Evolutionary conservation across 2,113 vertebrate species (phyloP).

Genomic region (Aldabrachelys gigantea): DNA sequence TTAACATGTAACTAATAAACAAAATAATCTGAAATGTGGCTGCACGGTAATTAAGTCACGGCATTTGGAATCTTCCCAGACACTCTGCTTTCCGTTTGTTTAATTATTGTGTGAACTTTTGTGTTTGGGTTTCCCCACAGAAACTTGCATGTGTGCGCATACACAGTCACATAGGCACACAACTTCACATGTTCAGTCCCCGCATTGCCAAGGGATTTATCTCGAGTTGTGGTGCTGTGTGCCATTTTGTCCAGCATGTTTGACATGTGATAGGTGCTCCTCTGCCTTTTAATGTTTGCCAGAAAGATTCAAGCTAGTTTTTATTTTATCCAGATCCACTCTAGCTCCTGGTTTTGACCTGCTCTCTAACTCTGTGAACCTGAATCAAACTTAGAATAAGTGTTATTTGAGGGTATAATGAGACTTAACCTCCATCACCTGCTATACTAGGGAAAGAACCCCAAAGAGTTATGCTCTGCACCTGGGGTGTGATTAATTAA

Average conservation of each 20-base stretch:
- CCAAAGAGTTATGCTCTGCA: background rate
- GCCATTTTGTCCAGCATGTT: background rate
- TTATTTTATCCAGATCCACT: background rate
- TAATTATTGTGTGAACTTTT: slow-evolving; percentile 52
- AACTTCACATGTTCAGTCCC: background rate
- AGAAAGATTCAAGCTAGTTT: background rate
- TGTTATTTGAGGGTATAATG: background rate
- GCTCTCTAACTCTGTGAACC: background rate
- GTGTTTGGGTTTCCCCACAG: background rate
- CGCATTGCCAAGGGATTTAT: background rate
- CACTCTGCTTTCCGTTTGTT: slow-evolving; percentile 34
- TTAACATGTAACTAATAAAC: slow-evolving; percentile 48
- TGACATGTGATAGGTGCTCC: background rate
- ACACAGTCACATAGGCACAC: background rate
- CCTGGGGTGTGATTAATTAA: background rate
- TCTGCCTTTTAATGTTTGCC: no score
- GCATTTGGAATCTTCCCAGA: slow-evolving; percentile 58
- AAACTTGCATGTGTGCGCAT: background rate
- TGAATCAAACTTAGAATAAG: background rate
- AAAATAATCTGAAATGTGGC: slow-evolving; percentile 61
- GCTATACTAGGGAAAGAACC: background rate
- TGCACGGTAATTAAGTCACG: slow-evolving; percentile 38
- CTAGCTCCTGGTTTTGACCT: background rate
- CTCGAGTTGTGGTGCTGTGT: rapidly evolving
- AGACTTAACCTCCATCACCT: background rate